Evolutionary conservation across 2,797 vertebrate species (phyloP), one percentile per base, ranked within the genome.

Genomic region (Urocyon cinereoargenteus): DNA sequence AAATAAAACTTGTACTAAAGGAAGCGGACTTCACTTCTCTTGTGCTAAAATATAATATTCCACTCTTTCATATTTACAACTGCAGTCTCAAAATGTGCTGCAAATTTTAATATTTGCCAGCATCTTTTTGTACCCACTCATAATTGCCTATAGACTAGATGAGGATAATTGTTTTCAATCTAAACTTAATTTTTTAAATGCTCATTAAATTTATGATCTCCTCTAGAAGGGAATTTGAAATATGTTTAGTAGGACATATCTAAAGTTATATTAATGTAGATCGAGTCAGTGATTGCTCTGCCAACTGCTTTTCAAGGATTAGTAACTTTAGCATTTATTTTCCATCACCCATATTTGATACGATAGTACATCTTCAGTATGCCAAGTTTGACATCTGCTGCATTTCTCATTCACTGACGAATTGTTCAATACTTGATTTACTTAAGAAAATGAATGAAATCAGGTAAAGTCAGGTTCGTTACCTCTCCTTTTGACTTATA

Each of bases 381-480:
- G 4, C 22, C 6, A 88, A 73, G 5, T 95, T 97, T 95, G 85
- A 16, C 53, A 96, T 93, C 89, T 97, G n/a, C 10, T 96, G 51
- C 45, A 16, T 0, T 3, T 75, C 15, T 64, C 34, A 18, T 51
- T 96, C 34, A 40, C 59, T 79, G 49, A 95, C 87, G 22, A 96
- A 95, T 81, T 89, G 13, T 64, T 12, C 40, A 96, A 70, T 49
- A 96, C 1, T 34, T 88, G 8, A 24, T 88, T 96, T 81, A 95
- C 86, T 78, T 40, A 95, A 7, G 53, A 94, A 95, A 75, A 87
- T 59, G 62, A 84, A 95, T 28, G 34, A 51, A 51, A 49, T 85
- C 66, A 77, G 16, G 16, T 85, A 68, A 75, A 59, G 3, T 19
- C 70, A 90, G 34, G 26, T 81, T 55, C 96, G 21, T 16, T 19